Conservation (phyloP, 2,113 vertebrate species). For the Physeter macrocephalus region DNA sequence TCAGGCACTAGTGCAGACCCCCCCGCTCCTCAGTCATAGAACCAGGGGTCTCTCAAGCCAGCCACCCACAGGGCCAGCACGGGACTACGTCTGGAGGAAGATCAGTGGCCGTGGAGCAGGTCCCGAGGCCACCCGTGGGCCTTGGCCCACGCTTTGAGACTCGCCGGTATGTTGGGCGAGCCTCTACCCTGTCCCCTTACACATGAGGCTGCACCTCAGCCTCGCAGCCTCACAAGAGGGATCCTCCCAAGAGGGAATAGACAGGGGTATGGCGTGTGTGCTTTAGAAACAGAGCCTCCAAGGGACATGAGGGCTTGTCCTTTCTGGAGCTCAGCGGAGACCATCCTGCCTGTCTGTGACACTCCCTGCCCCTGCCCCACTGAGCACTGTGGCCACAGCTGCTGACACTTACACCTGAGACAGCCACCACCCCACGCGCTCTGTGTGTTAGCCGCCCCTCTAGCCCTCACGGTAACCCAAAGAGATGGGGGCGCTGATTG, state of each 20-base stretch:
- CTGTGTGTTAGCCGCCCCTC: fast-evolving
- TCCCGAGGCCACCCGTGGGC: fast-evolving
- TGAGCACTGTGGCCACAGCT: not conserved
- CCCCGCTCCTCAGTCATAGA: no score
- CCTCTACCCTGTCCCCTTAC: not conserved
- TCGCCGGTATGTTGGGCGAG: fast-evolving
- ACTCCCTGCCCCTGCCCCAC: not conserved
- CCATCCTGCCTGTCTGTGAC: not conserved
- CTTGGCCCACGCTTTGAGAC: not conserved
- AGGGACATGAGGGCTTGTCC: fast-evolving
- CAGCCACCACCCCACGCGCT: fast-evolving
- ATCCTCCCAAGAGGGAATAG: fast-evolving
- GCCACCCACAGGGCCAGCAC: fast-evolving
- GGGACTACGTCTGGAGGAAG: no score
- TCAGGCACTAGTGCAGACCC: fast-evolving
- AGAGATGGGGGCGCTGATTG: fast-evolving
- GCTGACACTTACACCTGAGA: no score
- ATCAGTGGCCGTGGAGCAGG: fast-evolving
- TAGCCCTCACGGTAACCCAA: fast-evolving
- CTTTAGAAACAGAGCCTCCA: fast-evolving
- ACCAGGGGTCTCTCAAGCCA: fast-evolving
- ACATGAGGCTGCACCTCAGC: not conserved
- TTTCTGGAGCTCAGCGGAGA: not conserved
- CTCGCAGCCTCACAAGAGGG: fast-evolving
- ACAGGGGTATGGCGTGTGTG: fast-evolving